A percentile compares a stretch with the other conserved stretches of the same genome.
Conservation (phyloP, 2,888 invertebrate genomes). For the Cyclophora punctaria region DNA sequence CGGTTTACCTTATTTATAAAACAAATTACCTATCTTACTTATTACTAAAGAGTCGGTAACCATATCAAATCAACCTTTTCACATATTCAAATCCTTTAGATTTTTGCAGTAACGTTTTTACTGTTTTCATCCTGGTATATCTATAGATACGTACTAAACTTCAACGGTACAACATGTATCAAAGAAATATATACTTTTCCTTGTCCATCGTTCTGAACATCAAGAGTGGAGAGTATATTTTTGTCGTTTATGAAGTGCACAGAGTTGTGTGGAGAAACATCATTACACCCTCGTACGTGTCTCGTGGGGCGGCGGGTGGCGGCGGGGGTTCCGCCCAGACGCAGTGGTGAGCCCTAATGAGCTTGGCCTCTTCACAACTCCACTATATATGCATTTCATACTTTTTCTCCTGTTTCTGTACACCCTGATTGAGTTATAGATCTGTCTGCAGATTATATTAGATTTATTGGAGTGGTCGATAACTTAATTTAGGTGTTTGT, state of each 20-base stretch:
- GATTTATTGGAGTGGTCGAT: not conserved
- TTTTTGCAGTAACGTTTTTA: no score
- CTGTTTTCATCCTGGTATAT: no score
- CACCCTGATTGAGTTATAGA: constrained; percentile 1
- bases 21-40: no score
- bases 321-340: constrained; percentile 19
- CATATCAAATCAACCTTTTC: no score
- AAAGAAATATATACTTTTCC: no score
- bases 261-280: constrained; percentile 23
- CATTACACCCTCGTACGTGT: constrained; percentile 22
- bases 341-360: constrained; percentile 19
- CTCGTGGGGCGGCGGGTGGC: constrained; percentile 4
- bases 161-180: no score
- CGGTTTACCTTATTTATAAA: no score
- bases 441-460: not conserved
- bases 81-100: no score
- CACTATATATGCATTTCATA: constrained; percentile 26
- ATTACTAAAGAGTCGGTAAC: no score
- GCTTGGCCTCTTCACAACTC: constrained; percentile 20
- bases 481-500: no score
- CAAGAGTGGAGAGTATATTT: constrained; percentile 13
- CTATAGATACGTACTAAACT: no score
- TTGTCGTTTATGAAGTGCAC: constrained; percentile 22
- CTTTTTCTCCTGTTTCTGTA: constrained; percentile 5
- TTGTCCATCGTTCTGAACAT: not conserved